These are phyloP conservation scores for Adoxophyes honmai DNA, from an alignment of 1,140 invertebrate genomes.

Conservation along the genomic window DNA sequence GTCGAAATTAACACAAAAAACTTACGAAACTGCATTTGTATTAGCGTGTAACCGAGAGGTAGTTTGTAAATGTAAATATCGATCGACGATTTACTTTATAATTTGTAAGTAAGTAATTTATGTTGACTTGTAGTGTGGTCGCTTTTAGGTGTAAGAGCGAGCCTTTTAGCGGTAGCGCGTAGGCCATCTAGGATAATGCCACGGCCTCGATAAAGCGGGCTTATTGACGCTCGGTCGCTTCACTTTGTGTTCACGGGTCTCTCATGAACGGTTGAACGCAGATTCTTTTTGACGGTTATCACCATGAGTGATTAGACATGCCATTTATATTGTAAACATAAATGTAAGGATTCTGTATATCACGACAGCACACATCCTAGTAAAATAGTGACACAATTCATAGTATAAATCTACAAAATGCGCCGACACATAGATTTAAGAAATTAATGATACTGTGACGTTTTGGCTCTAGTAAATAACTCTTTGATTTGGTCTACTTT, in stretches of 20 bases:
- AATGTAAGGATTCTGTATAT: neutral
- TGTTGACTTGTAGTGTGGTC: slow-evolving; percentile 48
- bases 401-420: too few relatives aligned
- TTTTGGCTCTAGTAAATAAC: too few relatives aligned
- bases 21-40: neutral
- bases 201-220: neutral
- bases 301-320: slow-evolving; percentile 9
- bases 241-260: neutral
- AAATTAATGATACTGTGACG: too few relatives aligned
- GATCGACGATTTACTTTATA: slow-evolving; percentile 30
- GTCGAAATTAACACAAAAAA: neutral
- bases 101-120: slow-evolving; percentile 48
- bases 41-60: too few relatives aligned
- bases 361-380: too few relatives aligned
- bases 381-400: too few relatives aligned
- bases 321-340: slow-evolving; percentile 5
- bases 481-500: too few relatives aligned
- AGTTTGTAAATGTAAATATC: slow-evolving; percentile 1
- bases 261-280: neutral
- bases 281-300: neutral
- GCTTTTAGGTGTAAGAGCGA: slow-evolving; percentile 31
- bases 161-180: slow-evolving; percentile 34
- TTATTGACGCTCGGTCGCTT: neutral
- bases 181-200: slow-evolving; percentile 15
- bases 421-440: too few relatives aligned